phyloP scores from a whole-genome alignment of 1,140 invertebrate species.

The Drosophila hydei region DNA sequence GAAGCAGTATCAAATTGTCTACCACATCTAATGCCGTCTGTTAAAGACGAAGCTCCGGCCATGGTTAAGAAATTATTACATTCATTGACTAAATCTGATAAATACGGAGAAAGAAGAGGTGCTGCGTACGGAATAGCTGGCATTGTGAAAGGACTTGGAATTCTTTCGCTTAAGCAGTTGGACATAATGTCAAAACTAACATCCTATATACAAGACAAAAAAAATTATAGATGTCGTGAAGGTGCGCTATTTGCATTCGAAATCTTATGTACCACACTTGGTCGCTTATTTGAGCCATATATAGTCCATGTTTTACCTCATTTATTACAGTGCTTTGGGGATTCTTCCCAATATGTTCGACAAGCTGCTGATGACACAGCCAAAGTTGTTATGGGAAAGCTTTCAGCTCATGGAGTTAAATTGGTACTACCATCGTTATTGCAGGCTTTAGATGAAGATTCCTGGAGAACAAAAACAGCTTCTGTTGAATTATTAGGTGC shows the following conservation, averaged over 20 bases:
- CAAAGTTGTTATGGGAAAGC: constrained; percentile 97
- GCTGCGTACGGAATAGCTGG: constrained; percentile 95
- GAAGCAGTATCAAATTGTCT: constrained; percentile 98
- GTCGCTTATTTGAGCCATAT: constrained; percentile 98
- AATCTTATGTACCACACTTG: constrained; percentile 97
- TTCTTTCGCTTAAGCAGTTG: constrained; percentile 96
- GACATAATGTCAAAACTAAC: constrained; percentile 98
- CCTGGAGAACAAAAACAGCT: constrained; percentile 99
- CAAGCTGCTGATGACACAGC: constrained; percentile 97
- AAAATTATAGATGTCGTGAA: constrained; percentile 96
- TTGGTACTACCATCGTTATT: constrained; percentile 96
- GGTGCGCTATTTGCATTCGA: constrained; percentile 99
- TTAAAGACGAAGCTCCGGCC: constrained; percentile 94
- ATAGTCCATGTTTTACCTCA: constrained; percentile 98
- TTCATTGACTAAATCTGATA: constrained; percentile 95
- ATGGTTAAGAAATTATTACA: constrained; percentile 95
- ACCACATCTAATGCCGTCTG: constrained; percentile 95
- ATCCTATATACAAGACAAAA: constrained; percentile 98
- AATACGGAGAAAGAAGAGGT: constrained; percentile 95
- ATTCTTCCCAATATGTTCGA: constrained; percentile 95
- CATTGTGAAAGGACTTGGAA: constrained; percentile 97
- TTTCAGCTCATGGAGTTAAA: constrained; percentile 98
- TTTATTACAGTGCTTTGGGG: constrained; percentile 97
- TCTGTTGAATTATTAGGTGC: constrained; percentile 98
- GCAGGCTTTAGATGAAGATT: constrained; percentile 97